These are phyloP conservation scores for Orthosia incerta DNA, from an alignment of 2,888 invertebrate species.

Conservation along the genomic window DNA sequence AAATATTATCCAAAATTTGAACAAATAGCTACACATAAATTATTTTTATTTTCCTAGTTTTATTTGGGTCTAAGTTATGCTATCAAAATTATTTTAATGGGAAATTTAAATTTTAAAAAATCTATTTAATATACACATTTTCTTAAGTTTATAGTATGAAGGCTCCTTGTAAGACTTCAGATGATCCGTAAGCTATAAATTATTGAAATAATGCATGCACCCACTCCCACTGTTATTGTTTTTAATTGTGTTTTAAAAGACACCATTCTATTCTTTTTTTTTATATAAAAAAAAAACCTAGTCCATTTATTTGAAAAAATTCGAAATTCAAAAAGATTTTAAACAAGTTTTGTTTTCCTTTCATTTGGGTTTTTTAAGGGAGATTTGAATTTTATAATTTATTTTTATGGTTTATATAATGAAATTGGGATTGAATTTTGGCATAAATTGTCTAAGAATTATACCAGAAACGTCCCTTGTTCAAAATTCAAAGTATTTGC, in stretches of 20 bases:
- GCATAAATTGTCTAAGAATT: constrained; percentile 21
- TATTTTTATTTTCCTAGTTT: neutral
- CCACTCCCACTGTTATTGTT: constrained; percentile 53
- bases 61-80: constrained; percentile 20
- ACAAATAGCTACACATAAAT: neutral
- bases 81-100: constrained; percentile 42
- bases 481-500: constrained; percentile 15
- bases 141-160: constrained; percentile 66
- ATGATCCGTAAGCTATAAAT: constrained; percentile 74
- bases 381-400: neutral
- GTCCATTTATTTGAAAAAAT: neutral
- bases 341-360: neutral
- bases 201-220: constrained; percentile 68
- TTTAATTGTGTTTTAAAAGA: constrained; percentile 50
- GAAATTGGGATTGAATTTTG: neutral
- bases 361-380: neutral
- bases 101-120: neutral
- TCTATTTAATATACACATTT: neutral
- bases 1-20: constrained; percentile 18
- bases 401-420: neutral
- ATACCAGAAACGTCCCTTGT: neutral
- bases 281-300: neutral
- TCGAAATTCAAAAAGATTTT: neutral
- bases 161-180: constrained; percentile 64
- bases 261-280: constrained; percentile 75